Conservation (phyloP, 2,797 vertebrate genomes). For the Characodon lateralis region DNA sequence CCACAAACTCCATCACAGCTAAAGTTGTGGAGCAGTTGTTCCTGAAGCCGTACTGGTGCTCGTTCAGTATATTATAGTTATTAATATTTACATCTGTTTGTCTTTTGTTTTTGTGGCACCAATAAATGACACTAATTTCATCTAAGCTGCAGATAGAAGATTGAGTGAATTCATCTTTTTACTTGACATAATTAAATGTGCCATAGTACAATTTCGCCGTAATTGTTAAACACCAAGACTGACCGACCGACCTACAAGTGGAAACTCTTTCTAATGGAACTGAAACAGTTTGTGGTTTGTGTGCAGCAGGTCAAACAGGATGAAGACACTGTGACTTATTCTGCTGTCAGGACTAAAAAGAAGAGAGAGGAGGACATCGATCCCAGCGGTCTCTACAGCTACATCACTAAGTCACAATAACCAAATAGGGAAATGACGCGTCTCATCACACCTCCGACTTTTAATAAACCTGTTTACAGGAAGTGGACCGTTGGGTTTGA, state of each 20-base stretch:
- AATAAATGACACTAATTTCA: not conserved
- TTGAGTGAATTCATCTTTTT: not conserved
- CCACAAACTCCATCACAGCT: no score
- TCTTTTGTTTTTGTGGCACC: not conserved
- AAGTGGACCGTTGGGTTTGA: not conserved
- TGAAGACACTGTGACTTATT: constrained; percentile 3
- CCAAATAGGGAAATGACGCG: not conserved
- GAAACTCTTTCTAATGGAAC: not conserved
- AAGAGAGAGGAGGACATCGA: not conserved
- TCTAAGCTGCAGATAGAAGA: not conserved
- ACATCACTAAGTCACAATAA: not conserved
- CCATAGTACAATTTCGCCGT: not conserved
- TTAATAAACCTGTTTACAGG: not conserved
- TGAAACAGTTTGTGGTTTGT: not conserved
- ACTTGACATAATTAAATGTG: not conserved
- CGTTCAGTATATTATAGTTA: no score
- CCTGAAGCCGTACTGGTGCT: no score
- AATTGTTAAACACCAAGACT: no score
- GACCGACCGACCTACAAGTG: no score
- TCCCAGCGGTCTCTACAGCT: not conserved
- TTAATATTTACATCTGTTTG: not conserved
- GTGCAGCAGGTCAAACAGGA: not conserved
- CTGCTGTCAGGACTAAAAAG: not conserved
- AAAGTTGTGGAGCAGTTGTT: no score
- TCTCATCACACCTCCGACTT: not conserved